Percentiles rank a stretch among this genome's conserved stretches.
Evolutionary conservation across 2,113 vertebrate genomes (phyloP).

Genomic region (Callipepla squamata): DNA sequence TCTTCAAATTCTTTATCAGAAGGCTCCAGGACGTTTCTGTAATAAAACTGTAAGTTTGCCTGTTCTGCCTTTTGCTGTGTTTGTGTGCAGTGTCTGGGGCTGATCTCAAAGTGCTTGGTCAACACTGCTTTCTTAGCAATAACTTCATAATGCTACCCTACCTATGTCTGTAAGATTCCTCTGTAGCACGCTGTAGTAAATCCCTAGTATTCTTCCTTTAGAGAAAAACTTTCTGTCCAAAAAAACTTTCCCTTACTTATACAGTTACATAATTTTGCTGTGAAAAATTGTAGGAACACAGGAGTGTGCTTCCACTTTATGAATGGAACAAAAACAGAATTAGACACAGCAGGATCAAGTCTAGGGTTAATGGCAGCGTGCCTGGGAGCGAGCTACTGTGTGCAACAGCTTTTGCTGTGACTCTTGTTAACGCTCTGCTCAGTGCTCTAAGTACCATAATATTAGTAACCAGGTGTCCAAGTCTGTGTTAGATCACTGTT

Average conservation of each 20-base stretch:
- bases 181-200: neutral
- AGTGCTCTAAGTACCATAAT: slow-evolving; percentile 13
- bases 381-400: neutral
- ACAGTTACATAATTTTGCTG: neutral
- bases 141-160: neutral
- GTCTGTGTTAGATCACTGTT: slow-evolving; percentile 27
- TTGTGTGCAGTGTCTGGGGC: neutral
- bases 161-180: neutral
- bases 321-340: neutral
- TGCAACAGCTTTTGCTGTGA: slow-evolving; percentile 18
- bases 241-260: neutral
- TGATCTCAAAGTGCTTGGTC: neutral
- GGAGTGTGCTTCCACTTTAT: neutral
- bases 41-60: neutral
- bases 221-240: neutral
- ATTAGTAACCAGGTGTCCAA: slow-evolving; percentile 42
- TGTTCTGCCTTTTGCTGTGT: neutral
- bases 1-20: neutral
- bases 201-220: neutral
- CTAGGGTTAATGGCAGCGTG: neutral
- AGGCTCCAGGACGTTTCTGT: neutral
- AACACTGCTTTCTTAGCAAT: neutral
- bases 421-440: neutral
- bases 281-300: neutral
- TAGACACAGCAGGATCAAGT: neutral